phyloP scores from a whole-genome alignment of 2,113 vertebrate genomes.

The Oplegnathus fasciatus region DNA sequence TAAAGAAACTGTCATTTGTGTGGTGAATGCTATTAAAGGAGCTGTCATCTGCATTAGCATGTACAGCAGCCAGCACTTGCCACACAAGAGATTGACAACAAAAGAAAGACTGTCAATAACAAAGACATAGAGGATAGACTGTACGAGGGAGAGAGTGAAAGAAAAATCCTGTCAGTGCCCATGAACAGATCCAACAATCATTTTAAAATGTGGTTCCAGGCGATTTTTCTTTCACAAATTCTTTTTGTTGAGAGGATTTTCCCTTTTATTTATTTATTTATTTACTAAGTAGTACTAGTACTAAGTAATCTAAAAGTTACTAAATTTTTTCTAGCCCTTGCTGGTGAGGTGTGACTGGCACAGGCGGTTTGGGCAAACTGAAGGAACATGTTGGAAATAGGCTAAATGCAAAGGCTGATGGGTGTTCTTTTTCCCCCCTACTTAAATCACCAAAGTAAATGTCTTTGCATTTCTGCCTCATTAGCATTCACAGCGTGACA shows the following conservation, averaged over 20 bases:
- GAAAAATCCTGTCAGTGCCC: slow-evolving; percentile 25
- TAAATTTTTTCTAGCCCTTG: background rate
- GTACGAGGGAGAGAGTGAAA: slow-evolving; percentile 23
- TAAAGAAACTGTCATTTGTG: slow-evolving; percentile 68
- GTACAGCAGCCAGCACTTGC: slow-evolving; percentile 27
- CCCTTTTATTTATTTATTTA: background rate
- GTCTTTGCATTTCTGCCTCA: slow-evolving; percentile 35
- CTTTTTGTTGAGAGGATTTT: background rate
- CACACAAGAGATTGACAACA: slow-evolving; percentile 57
- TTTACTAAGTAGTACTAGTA: background rate
- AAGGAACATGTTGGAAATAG: too few relatives aligned
- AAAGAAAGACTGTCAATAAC: slow-evolving; percentile 60
- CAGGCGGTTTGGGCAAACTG: too few relatives aligned
- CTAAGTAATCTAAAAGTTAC: background rate
- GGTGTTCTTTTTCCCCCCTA: background rate
- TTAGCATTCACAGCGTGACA: slow-evolving; percentile 22
- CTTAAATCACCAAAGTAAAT: slow-evolving; percentile 13
- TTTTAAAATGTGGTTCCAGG: background rate
- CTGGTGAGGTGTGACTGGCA: background rate
- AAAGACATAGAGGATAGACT: slow-evolving; percentile 30
- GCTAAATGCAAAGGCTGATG: background rate
- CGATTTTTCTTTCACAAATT: background rate
- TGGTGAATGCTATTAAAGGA: slow-evolving; percentile 68
- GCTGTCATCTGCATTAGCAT: slow-evolving; percentile 63
- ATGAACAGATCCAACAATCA: slow-evolving; percentile 27